A percentile compares a stretch with the other conserved stretches of the same genome.
Conservation (phyloP, 2,888 invertebrate species). For the Yponomeuta evonymella region DNA sequence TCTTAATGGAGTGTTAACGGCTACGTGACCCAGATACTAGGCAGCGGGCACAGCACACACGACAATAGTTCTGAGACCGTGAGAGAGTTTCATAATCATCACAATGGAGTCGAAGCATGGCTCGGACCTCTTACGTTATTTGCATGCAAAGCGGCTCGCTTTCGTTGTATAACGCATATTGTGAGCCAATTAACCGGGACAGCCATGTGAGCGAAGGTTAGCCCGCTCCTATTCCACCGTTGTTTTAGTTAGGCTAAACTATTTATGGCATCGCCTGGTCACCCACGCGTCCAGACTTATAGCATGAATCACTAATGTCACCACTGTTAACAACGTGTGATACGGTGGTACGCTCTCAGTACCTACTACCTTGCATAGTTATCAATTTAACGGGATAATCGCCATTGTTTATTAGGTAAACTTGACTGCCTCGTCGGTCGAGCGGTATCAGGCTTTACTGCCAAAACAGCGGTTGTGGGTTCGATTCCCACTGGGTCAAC, state of each 20-base stretch:
- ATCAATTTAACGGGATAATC: neutral
- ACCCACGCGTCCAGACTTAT: neutral
- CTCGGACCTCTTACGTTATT: conserved; percentile 22
- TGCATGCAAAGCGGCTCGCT: conserved; percentile 36
- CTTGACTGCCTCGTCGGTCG: too few relatives aligned
- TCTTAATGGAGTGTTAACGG: conserved; percentile 27
- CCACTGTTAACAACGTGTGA: neutral
- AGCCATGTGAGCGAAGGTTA: conserved; percentile 1
- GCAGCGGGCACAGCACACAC: conserved; percentile 18
- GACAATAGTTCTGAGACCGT: conserved; percentile 49
- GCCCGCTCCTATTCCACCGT: neutral
- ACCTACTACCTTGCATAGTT: neutral
- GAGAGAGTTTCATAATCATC: conserved; percentile 56
- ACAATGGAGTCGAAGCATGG: neutral
- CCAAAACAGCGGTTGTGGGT: too few relatives aligned
- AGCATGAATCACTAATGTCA: neutral
- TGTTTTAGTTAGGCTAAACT: neutral
- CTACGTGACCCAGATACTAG: conserved; percentile 36
- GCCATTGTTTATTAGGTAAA: too few relatives aligned
- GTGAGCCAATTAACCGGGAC: conserved; percentile 31
- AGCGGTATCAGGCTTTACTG: too few relatives aligned
- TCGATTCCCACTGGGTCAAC: too few relatives aligned
- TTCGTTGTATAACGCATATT: conserved; percentile 37
- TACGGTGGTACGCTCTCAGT: neutral
- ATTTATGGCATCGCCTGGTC: neutral